Conservation (phyloP, 2,797 vertebrate genomes). For the Choloepus didactylus region DNA sequence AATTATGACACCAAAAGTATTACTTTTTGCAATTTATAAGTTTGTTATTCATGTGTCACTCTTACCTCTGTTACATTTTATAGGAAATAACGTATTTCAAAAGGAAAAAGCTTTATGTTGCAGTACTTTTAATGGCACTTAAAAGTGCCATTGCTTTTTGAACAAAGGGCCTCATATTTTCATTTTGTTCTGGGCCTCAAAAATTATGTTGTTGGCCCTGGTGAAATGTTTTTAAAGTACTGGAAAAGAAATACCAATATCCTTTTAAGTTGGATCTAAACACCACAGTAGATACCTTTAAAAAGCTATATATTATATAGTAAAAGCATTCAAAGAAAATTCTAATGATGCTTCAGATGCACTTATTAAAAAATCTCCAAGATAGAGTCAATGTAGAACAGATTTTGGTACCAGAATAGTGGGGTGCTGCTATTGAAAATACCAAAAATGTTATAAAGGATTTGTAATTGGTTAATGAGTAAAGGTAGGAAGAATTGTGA, state of each 20-base stretch:
- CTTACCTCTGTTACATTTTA: background rate
- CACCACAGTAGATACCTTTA: background rate
- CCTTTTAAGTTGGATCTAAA: background rate
- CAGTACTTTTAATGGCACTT: background rate
- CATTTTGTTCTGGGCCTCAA: background rate
- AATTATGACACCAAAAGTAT: background rate
- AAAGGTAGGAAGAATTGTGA: no score
- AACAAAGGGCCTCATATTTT: background rate
- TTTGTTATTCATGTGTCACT: background rate
- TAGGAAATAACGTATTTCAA: background rate
- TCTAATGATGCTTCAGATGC: background rate
- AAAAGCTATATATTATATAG: accelerated
- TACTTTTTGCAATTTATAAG: background rate
- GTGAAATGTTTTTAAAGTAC: background rate
- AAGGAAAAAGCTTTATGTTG: background rate
- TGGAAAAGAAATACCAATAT: background rate
- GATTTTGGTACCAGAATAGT: no score
- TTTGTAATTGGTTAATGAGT: no score
- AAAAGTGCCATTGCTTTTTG: background rate
- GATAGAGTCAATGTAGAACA: background rate
- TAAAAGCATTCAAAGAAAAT: background rate
- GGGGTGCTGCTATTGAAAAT: no score
- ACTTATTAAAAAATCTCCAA: background rate
- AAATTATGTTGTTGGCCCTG: no score
- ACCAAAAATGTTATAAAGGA: no score